phyloP scores from a whole-genome alignment of 2,113 vertebrate genomes.

The Plestiodon gilberti region DNA sequence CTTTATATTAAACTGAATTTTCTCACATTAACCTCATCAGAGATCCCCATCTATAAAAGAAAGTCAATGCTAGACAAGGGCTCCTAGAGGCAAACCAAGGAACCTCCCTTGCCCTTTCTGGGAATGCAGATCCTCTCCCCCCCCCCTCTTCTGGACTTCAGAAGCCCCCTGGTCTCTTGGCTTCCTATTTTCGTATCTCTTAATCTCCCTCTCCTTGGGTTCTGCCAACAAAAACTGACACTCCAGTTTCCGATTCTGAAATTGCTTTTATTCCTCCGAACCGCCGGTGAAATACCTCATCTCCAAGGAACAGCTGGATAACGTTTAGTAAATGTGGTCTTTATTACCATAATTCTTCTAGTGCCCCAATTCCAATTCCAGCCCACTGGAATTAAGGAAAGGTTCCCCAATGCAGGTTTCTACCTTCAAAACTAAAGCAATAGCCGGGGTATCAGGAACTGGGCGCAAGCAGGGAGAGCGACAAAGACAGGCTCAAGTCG shows the following conservation, averaged over 20 bases:
- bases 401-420: not conserved
- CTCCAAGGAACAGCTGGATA: not conserved
- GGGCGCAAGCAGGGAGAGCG: not conserved
- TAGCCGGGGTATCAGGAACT: not conserved
- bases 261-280: not conserved
- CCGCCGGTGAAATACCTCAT: not conserved
- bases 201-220: not conserved
- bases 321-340: not conserved
- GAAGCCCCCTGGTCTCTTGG: not conserved
- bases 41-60: conserved; percentile 64
- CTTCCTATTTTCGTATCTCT: not conserved
- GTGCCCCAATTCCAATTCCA: not conserved
- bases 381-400: not conserved
- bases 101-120: conserved; percentile 15
- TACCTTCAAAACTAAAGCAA: not conserved
- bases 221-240: not conserved
- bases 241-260: not conserved
- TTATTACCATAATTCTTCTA: not conserved
- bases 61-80: conserved; percentile 51
- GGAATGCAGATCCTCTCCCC: conserved; percentile 9
- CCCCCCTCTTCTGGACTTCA: not conserved
- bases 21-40: conserved; percentile 48
- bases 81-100: conserved; percentile 55
- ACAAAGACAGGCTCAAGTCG: not conserved
- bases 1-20: conserved; percentile 49